Percentiles rank a stretch among this genome's conserved stretches.
phyloP scores from a whole-genome alignment of 2,113 vertebrate genomes.

The Engraulis encrasicolus region DNA sequence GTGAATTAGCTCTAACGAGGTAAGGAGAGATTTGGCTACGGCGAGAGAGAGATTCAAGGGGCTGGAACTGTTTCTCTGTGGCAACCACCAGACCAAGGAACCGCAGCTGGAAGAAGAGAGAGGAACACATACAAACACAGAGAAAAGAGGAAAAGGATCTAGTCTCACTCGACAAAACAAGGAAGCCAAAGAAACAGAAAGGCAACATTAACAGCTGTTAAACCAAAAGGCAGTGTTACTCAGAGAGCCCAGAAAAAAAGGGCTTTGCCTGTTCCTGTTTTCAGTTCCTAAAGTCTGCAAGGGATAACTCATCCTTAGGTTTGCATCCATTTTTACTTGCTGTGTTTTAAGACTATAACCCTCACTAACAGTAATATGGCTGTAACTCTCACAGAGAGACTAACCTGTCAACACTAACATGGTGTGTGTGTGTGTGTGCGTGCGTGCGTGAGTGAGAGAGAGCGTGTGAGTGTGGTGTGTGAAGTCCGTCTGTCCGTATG shows the following conservation, averaged over 20 bases:
- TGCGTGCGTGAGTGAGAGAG: no score
- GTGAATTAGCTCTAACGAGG: slow-evolving; percentile 64
- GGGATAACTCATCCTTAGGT: slow-evolving; percentile 16
- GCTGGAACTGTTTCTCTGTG: slow-evolving; percentile 28
- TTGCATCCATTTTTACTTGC: not conserved
- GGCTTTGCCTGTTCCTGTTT: not conserved
- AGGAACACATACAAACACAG: not conserved
- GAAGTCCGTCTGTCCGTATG: no score
- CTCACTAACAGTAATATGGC: no score
- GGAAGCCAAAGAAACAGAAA: slow-evolving; percentile 22
- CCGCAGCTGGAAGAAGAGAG: not conserved
- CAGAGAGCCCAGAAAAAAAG: not conserved
- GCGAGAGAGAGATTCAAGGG: slow-evolving; percentile 14
- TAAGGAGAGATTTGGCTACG: slow-evolving; percentile 58
- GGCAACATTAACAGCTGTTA: not conserved
- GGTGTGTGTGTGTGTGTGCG: no score
- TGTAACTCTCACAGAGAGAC: no score
- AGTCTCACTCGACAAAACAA: not conserved
- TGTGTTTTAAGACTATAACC: not conserved
- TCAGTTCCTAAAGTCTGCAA: not conserved
- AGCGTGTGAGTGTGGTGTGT: no score
- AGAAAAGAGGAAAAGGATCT: not conserved
- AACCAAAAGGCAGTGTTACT: slow-evolving; percentile 19
- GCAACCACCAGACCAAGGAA: slow-evolving; percentile 21
- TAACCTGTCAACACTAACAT: not conserved